Evolutionary conservation across 1,140 invertebrate genomes (phyloP).

Genomic region (Carcinoscorpius rotundicauda): DNA sequence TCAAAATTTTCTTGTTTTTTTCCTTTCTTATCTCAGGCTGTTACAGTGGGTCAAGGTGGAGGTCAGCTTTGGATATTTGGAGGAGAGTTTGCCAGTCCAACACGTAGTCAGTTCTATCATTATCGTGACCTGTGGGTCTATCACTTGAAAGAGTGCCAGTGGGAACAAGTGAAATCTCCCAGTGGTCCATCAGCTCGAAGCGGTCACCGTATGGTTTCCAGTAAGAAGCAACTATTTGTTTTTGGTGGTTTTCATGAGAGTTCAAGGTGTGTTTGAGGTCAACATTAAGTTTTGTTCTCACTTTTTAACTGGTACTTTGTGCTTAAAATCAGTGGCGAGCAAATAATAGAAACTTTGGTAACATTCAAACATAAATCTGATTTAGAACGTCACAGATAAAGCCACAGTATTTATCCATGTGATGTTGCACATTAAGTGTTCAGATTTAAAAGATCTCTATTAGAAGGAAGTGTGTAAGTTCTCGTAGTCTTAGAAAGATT

Average conservation of each 20-base stretch:
- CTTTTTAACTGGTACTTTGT: not conserved
- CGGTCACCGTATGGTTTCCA: constrained; percentile 74
- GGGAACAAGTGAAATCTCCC: constrained; percentile 63
- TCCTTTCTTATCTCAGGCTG: constrained; percentile 28
- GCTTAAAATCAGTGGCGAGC: not conserved
- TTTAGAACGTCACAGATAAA: not conserved
- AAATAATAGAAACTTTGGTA: too few species aligned
- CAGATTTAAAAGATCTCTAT: too few species aligned
- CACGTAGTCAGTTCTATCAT: constrained; percentile 85
- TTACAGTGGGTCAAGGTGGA: constrained; percentile 55
- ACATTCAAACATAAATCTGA: not conserved
- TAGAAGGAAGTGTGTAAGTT: too few species aligned
- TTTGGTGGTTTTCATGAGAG: constrained; percentile 92
- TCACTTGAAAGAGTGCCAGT: constrained; percentile 60
- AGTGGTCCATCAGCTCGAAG: constrained; percentile 72
- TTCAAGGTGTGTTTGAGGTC: constrained; percentile 27
- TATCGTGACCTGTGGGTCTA: constrained; percentile 86
- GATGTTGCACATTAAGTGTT: too few species aligned
- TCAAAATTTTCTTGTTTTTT: not conserved
- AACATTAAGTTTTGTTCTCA: not conserved
- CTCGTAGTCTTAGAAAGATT: too few species aligned
- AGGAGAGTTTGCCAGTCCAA: constrained; percentile 80
- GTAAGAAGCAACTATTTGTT: constrained; percentile 64
- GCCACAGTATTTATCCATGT: too few species aligned
- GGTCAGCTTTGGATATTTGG: constrained; percentile 72